These are phyloP conservation scores for Zoanthus gigantus DNA, from an alignment of 92 coral and sea anemone genomes.

Conservation along the genomic window DNA sequence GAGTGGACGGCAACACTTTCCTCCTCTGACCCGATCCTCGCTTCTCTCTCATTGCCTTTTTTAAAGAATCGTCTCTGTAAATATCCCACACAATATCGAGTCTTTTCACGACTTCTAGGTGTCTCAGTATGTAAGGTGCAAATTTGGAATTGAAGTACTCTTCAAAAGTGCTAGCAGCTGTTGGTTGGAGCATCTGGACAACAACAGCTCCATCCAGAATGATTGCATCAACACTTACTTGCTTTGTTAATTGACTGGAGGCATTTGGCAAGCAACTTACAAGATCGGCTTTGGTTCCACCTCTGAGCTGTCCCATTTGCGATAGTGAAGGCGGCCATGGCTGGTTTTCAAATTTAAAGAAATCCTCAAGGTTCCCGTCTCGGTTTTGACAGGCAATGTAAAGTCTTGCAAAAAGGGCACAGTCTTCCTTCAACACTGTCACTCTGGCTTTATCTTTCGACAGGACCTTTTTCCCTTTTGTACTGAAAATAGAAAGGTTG, in stretches of 20 bases:
- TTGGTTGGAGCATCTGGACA: slow-evolving; percentile 25
- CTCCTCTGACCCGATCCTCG: too few relatives aligned
- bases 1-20: background rate
- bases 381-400: slow-evolving; percentile 63
- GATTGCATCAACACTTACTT: too few relatives aligned
- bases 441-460: slow-evolving; percentile 44
- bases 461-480: slow-evolving; percentile 22
- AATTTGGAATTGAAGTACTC: too few relatives aligned
- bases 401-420: slow-evolving; percentile 64
- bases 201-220: background rate
- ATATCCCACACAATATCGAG: too few relatives aligned
- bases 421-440: slow-evolving; percentile 60
- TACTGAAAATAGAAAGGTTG: slow-evolving; percentile 43
- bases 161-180: background rate
- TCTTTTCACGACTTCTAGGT: too few relatives aligned
- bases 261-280: too few relatives aligned
- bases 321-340: slow-evolving; percentile 67
- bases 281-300: slow-evolving; percentile 42
- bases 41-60: background rate
- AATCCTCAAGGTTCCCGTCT: slow-evolving; percentile 57
- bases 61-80: background rate
- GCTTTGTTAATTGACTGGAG: too few relatives aligned
- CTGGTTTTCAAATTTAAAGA: slow-evolving; percentile 70
- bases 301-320: slow-evolving; percentile 62
- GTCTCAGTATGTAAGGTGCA: too few relatives aligned